phyloP scores from a whole-genome alignment of 2,113 vertebrate genomes.

The Saguinus midas region DNA sequence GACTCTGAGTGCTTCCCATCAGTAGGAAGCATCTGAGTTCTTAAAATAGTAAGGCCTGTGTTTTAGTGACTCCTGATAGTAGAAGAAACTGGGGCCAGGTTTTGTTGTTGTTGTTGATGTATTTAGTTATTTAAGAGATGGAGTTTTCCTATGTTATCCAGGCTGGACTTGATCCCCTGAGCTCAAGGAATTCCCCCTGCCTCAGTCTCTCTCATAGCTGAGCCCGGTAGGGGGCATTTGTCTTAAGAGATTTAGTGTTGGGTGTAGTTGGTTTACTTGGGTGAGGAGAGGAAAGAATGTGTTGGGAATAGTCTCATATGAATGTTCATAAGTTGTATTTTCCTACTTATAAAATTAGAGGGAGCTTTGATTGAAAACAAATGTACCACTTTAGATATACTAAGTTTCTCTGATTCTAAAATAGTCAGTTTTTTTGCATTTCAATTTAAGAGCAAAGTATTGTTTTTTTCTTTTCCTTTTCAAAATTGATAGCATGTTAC shows the following conservation, averaged over 20 bases:
- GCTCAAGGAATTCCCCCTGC: background rate
- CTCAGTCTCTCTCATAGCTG: background rate
- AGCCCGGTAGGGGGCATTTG: background rate
- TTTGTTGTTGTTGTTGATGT: background rate
- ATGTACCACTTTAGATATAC: background rate
- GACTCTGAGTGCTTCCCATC: background rate
- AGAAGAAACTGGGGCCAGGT: background rate
- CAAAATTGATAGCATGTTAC: background rate
- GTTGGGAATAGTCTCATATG: background rate
- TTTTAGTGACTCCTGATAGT: background rate
- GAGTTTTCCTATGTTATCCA: background rate
- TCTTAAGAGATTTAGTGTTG: constrained; percentile 38
- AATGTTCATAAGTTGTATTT: background rate
- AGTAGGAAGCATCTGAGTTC: background rate
- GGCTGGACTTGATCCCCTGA: background rate
- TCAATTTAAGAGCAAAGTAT: background rate
- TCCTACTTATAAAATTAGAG: constrained; percentile 20
- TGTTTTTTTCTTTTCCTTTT: background rate
- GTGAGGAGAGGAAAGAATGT: constrained; percentile 35
- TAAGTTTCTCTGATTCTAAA: background rate
- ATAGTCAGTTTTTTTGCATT: background rate
- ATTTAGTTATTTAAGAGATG: background rate
- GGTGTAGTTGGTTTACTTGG: constrained; percentile 8
- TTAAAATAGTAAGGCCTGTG: background rate
- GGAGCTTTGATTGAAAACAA: background rate